These are phyloP conservation scores for Bergia puertoricense DNA, from an alignment of 92 coral and sea anemone species.

Conservation along the genomic window DNA sequence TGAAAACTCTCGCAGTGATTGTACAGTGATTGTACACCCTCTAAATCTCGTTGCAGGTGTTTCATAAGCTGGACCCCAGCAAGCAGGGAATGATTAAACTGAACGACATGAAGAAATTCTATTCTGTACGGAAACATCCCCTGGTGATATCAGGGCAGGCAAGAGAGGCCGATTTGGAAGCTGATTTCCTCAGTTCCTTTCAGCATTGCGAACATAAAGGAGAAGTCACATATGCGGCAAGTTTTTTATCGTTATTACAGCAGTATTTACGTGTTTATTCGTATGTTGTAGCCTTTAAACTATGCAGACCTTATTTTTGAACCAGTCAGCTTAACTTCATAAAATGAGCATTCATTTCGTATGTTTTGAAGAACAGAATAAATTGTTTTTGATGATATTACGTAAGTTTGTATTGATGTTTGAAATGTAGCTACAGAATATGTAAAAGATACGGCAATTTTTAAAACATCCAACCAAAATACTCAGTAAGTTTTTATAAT, in stretches of 20 bases:
- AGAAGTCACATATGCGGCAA: slow-evolving; percentile 91
- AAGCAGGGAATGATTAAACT: slow-evolving; percentile 85
- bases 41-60: slow-evolving; percentile 64
- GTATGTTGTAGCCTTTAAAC: too few species aligned
- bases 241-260: neutral
- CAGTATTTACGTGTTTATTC: neutral
- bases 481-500: too few species aligned
- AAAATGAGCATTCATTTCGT: neutral
- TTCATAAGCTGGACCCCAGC: slow-evolving; percentile 89
- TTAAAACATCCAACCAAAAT: too few species aligned
- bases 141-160: slow-evolving; percentile 82
- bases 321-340: neutral
- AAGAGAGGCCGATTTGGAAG: slow-evolving; percentile 73
- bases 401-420: too few species aligned
- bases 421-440: too few species aligned
- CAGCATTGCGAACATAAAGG: slow-evolving; percentile 82
- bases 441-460: too few species aligned
- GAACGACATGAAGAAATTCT: slow-evolving; percentile 84
- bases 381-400: neutral
- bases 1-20: neutral
- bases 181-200: slow-evolving; percentile 79
- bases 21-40: neutral
- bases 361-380: too few species aligned
- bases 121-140: slow-evolving; percentile 88
- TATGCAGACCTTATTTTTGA: too few species aligned